Conservation (phyloP, 1,140 invertebrate genomes). For the Drosophila nikananu region DNA sequence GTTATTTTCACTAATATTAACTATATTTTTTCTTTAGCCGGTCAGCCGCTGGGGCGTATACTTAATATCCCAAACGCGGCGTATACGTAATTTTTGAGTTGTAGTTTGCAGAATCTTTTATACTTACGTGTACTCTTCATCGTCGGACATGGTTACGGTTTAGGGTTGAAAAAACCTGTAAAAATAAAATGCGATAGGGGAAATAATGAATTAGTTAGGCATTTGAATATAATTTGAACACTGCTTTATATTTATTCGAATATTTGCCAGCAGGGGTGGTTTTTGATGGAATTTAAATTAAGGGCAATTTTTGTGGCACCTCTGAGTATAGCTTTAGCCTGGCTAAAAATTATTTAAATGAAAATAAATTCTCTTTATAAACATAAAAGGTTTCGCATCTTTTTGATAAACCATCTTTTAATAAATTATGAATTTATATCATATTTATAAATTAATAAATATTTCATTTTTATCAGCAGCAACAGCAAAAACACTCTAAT, state of each 20-base stretch:
- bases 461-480: too few species aligned
- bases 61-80: slow-evolving; percentile 42
- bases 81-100: slow-evolving; percentile 50
- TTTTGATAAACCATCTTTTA: neutral
- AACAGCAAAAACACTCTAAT: neutral
- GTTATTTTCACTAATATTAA: slow-evolving; percentile 16
- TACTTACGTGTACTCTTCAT: slow-evolving; percentile 91
- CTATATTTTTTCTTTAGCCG: neutral
- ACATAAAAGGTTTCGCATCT: neutral
- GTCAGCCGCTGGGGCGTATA: slow-evolving; percentile 33
- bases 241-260: too few species aligned
- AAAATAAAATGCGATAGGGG: slow-evolving; percentile 51
- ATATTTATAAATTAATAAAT: neutral
- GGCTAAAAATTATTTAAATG: neutral
- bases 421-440: neutral
- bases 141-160: slow-evolving; percentile 90
- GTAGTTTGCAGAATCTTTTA: neutral
- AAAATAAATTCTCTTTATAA: neutral
- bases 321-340: neutral
- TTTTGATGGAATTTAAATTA: neutral
- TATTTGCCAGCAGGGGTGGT: neutral
- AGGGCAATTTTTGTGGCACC: neutral
- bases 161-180: slow-evolving; percentile 87
- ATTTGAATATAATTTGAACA: neutral
- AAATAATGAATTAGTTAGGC: neutral